phyloP scores from a whole-genome alignment of 2,797 vertebrate species.

The Spea hammondii region DNA sequence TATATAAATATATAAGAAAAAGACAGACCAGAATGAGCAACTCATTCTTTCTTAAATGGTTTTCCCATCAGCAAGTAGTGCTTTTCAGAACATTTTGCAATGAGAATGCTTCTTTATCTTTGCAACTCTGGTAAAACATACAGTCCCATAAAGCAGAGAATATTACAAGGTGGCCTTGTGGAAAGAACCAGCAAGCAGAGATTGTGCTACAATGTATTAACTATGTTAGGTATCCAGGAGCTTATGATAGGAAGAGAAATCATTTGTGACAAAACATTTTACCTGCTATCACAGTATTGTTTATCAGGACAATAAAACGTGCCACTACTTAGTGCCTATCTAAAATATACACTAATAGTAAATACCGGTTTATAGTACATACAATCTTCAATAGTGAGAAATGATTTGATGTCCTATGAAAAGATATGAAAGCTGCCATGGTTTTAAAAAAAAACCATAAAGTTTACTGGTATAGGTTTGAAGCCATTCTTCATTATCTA shows the following conservation, averaged over 20 bases:
- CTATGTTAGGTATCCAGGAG: slow-evolving; percentile 23
- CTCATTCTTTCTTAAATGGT: too few species aligned
- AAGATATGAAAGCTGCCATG: slow-evolving; percentile 33
- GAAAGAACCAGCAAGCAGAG: background rate
- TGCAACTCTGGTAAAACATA: background rate
- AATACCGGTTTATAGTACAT: slow-evolving; percentile 57
- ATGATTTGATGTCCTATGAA: slow-evolving; percentile 60
- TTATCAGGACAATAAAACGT: slow-evolving; percentile 71
- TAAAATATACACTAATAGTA: slow-evolving; percentile 69
- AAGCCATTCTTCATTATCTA: slow-evolving; percentile 49
- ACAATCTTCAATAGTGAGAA: slow-evolving; percentile 62
- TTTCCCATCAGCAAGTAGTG: too few species aligned
- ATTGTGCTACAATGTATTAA: slow-evolving; percentile 17
- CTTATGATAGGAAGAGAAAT: slow-evolving; percentile 61
- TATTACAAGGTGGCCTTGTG: slow-evolving; percentile 28
- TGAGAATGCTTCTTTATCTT: slow-evolving; percentile 15
- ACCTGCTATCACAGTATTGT: slow-evolving; percentile 59
- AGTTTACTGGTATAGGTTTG: slow-evolving; percentile 45
- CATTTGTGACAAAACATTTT: slow-evolving; percentile 61
- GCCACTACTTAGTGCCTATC: slow-evolving; percentile 63
- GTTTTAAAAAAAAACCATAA: slow-evolving; percentile 49
- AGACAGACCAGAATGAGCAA: too few species aligned
- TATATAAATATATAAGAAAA: too few species aligned
- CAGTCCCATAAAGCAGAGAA: slow-evolving; percentile 9
- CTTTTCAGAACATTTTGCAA: background rate